Evolutionary conservation across 2,888 invertebrate genomes (phyloP).

Genomic region (Drosophila phalerata): DNA sequence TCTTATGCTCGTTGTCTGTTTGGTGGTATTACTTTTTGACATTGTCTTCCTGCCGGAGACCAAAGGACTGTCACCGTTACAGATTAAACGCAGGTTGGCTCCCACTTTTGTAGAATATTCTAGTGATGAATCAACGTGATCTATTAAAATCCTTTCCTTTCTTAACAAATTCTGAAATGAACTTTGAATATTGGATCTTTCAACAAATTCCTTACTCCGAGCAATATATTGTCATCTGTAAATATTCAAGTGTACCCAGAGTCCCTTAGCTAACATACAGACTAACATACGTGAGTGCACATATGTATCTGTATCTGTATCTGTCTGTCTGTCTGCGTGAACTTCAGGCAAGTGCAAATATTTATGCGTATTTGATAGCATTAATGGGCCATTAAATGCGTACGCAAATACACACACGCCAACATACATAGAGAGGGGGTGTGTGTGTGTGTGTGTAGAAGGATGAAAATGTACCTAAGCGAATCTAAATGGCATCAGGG

Average conservation of each 20-base stretch:
- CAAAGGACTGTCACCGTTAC: neutral
- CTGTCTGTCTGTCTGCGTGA: conserved; percentile 46
- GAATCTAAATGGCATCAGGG: conserved; percentile 80
- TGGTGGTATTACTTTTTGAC: conserved; percentile 13
- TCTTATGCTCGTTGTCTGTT: conserved; percentile 10
- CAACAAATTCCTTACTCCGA: neutral
- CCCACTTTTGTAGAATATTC: neutral
- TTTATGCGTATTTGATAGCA: conserved; percentile 84
- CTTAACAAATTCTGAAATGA: no score
- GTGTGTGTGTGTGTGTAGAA: conserved; percentile 38
- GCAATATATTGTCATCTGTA: conserved; percentile 21
- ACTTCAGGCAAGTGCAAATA: conserved; percentile 77
- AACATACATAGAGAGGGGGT: conserved; percentile 33
- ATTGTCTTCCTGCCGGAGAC: conserved; percentile 48
- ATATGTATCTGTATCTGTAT: conserved; percentile 26
- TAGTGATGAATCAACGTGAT: neutral
- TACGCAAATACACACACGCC: conserved; percentile 72
- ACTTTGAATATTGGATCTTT: neutral
- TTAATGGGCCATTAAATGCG: conserved; percentile 83
- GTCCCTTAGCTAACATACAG: neutral
- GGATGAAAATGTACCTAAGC: conserved; percentile 81
- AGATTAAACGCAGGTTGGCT: conserved; percentile 13
- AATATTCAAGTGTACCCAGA: conserved; percentile 43
- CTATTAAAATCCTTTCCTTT: no score
- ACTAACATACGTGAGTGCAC: neutral